Conservation (phyloP, 1,140 invertebrate species). For the Drosophila funebris region DNA sequence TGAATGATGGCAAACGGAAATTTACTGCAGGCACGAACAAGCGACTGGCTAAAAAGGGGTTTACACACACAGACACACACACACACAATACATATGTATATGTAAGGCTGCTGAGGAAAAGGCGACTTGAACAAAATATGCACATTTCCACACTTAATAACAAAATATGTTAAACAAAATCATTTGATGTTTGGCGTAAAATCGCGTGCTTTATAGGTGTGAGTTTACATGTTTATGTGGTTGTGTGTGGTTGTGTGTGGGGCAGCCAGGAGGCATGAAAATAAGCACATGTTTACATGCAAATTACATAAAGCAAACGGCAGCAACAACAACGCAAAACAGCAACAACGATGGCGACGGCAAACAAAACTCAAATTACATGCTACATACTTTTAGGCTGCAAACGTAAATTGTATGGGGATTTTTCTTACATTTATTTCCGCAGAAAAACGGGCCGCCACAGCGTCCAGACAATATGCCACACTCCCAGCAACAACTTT, state of each 20-base stretch:
- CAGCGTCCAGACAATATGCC: conserved; percentile 69
- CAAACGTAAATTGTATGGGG: conserved; percentile 71
- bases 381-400: conserved; percentile 77
- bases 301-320: conserved; percentile 79
- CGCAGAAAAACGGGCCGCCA: conserved; percentile 58
- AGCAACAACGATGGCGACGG: conserved; percentile 36
- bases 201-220: conserved; percentile 27
- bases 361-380: conserved; percentile 80
- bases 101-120: conserved; percentile 13
- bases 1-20: conserved; percentile 79
- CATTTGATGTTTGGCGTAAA: conserved; percentile 77
- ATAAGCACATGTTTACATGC: conserved; percentile 81
- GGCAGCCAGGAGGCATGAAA: conserved; percentile 54
- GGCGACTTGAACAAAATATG: conserved; percentile 64
- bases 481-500: conserved; percentile 21
- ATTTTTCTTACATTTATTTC: conserved; percentile 69
- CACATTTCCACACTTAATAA: conserved; percentile 83
- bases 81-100: not conserved
- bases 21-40: conserved; percentile 78
- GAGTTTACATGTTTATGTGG: conserved; percentile 1
- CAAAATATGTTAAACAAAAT: conserved; percentile 83
- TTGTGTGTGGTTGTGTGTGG: conserved; percentile 24
- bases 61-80: conserved; percentile 4
- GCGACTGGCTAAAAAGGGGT: conserved; percentile 8
- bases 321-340: conserved; percentile 16